Evolutionary conservation across 2,888 invertebrate species (phyloP), one percentile per base, ranked within the genome.

Genomic region (Merodon equestris): DNA sequence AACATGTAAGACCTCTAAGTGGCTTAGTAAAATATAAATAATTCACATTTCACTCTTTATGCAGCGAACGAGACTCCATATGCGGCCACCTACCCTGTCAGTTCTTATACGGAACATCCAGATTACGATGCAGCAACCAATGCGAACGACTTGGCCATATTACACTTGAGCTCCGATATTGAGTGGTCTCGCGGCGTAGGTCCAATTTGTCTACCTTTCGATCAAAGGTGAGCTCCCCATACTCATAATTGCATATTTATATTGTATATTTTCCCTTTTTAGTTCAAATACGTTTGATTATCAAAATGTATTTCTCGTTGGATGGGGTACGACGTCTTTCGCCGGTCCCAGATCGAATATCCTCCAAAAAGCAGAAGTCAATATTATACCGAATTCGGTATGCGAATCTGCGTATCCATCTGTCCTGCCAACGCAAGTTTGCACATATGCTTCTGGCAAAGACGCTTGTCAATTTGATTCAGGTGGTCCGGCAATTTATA

Each of bases 151-250:
- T 90, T 93, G 57, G 90, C 90, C 0, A 53, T 92, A 10, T 73
- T 92, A 0, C 85, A 87, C 57, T 89, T 91, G 0, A 61, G 60
- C 0, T 84, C 82, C 0, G 19, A 71, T 0, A 91, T 93, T 0
- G 75, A 81, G 3, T 92, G 90, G 84, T 90, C 87, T 5, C 83
- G 88, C 0, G 87, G 89, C 50, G 91, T 93, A 9, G 92, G 92
- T 0, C 93, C 93, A 0, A 90, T 89, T 57, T 93, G 93, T 84
- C 86, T 93, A 19, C 93, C 93, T 0, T 91, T 92, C 76, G 84
- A 86, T 42, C 89, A 89, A 74, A 82, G 74, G 83, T 86, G 70
- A 84, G 85, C 83, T 19, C n/a, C 9, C n/a, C 19, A 7, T n/a
- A 40, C 40, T 9, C 4, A n/a, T n/a, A n/a, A n/a, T n/a, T n/a